Evolutionary conservation across 2,888 invertebrate genomes (phyloP), one percentile per base, ranked within the genome.

Genomic region (Aphidius colemani): DNA sequence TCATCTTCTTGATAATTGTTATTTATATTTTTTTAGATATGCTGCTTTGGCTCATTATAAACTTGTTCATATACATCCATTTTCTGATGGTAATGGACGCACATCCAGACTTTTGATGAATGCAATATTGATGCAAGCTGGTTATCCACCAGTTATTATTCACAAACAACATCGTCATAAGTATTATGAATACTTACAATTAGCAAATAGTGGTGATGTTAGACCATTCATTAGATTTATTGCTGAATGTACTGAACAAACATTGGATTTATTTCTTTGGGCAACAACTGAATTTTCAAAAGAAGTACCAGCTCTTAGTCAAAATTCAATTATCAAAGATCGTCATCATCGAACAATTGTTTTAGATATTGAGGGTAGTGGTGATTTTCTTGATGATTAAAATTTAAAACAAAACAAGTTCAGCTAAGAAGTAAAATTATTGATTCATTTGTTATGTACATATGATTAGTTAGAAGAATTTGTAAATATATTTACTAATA

Each of bases 11-110:
- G 11, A 7, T 56, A 55, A 40, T 59, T 60, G 11, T 18, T 18
- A 18, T 18, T 9, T 48, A 56, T n/a, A 10, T 46, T 41, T 0
- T 67, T 68, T 8, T 72, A 94, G 95, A 81, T 93, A 93, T 78
- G 97, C 98, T 59, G 98, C 98, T 0, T 84, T 98, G 61, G 97
- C 96, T 0, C 98, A 98, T 84, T 98, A 98, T 83, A 96, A 96
- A 84, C 83, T 98, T 53, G 98, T 98, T 0, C 93, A 94, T 78
- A 96, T 98, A 71, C 98, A 98, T 85, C 98, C 98, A 0, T 98
- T 98, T 84, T 88, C 92, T 3, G 98, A 98, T 82, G 98, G 98
- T 56, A 98, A 98, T 78, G 98, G 98, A 0, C 88, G 98, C 76
- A 98, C 98, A 0, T 95, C 96, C 10, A 87, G 98, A 41, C 86